Percentiles rank a stretch among this genome's conserved stretches.
These are phyloP conservation scores for Crocallis elinguaria DNA, from an alignment of 2,888 invertebrate species.

Conservation along the genomic window DNA sequence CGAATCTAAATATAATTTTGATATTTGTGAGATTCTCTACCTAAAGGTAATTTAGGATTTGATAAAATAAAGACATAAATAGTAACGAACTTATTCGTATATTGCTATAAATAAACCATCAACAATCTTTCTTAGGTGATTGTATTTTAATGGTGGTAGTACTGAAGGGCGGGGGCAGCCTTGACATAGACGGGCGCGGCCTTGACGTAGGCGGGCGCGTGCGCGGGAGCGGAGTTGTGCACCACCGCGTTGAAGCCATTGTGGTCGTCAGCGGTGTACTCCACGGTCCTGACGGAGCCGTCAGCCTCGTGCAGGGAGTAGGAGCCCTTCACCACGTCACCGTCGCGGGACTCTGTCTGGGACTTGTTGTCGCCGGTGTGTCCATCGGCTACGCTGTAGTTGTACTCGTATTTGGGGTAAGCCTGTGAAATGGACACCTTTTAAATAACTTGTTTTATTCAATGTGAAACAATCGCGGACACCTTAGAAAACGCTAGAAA, in stretches of 20 bases:
- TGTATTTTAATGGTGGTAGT: conserved; percentile 59
- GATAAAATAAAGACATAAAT: background rate
- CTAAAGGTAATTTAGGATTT: background rate
- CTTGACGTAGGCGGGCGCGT: conserved; percentile 57
- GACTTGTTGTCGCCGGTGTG: conserved; percentile 85
- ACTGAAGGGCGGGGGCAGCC: conserved; percentile 60
- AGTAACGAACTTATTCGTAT: conserved; percentile 36
- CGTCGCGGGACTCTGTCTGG: conserved; percentile 81
- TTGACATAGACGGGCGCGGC: conserved; percentile 60
- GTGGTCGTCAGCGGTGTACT: conserved; percentile 83
- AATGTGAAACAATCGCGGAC: no score
- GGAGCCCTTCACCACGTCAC: conserved; percentile 82
- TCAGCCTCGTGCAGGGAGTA: conserved; percentile 84
- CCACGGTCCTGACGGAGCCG: conserved; percentile 82
- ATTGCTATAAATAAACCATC: conserved; percentile 57
- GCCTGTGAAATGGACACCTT: conserved; percentile 47
- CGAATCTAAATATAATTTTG: background rate
- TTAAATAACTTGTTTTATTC: no score
- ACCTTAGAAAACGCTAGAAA: no score
- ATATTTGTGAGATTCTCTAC: background rate
- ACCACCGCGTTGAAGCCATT: conserved; percentile 77
- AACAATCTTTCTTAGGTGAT: conserved; percentile 40
- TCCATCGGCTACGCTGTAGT: conserved; percentile 82
- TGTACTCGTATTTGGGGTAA: conserved; percentile 79
- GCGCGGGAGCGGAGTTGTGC: conserved; percentile 63